Evolutionary conservation across 2,797 vertebrate genomes (phyloP), one percentile per base, ranked within the genome.

Genomic region (Catostomus latipinnis): DNA sequence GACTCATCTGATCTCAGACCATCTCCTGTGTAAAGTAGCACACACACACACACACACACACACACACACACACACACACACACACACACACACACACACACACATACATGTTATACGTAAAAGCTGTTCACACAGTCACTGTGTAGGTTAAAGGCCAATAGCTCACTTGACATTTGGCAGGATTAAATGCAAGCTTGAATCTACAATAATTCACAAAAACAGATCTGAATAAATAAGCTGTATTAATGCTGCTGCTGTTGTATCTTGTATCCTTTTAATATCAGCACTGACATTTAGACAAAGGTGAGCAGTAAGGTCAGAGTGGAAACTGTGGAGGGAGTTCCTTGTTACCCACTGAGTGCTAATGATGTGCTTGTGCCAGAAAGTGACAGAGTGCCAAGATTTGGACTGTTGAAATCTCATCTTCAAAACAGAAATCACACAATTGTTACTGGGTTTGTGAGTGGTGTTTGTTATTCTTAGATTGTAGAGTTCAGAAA

Each of bases 291-390:
- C 14, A 58, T 67, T 71, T 60, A 50, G 12, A 6, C 22, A 58
- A 80, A 82, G 83, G 74, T 60, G 50, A 80, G 62, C 13, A 48
- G n/a, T 73, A 57, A 73, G 56, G 45, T 72, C 57, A 57, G 43
- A 14, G 8, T 63, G 52, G 12, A 80, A 62, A 63, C 61, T 48
- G 50, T 58, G 6, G 14, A 69, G 54, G 10, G 60, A 75, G 13
- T 18, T 14, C 6, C 54, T 67, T 13, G 54, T 49, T 65, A 60
- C 76, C 76, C 56, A 50, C 76, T 6, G 72, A 58, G 76, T 48
- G 68, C 56, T 79, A 82, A 76, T 82, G 63, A 78, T 52, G 57
- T 62, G 11, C 16, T 65, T 43, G 52, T 18, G 70, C 34, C 22
- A 22, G 22, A 22, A 3, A 22, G 9, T 68, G 22, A 5, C 13